Evolutionary conservation across 2,797 vertebrate species (phyloP).

Genomic region (Phaenicophaeus curvirostris): DNA sequence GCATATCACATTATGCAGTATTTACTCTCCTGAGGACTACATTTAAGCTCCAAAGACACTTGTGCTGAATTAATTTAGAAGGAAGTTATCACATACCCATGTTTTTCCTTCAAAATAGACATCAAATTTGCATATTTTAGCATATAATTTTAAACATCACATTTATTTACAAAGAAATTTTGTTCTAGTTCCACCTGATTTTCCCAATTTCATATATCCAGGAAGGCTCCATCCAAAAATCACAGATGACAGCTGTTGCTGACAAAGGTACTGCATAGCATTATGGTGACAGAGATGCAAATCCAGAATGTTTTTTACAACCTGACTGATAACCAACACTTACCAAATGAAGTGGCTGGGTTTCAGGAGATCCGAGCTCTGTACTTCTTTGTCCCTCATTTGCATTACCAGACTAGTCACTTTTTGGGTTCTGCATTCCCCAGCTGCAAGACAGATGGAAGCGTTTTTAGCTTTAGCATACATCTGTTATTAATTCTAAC

Average conservation of each 20-base stretch:
- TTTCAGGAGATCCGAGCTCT: neutral
- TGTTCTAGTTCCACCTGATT: conserved; percentile 6
- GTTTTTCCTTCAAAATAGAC: conserved; percentile 56
- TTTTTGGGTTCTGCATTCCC: neutral
- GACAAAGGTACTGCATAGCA: neutral
- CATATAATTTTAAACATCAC: conserved; percentile 43
- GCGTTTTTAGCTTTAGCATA: neutral
- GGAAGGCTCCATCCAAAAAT: neutral
- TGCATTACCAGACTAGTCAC: neutral
- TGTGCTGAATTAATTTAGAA: conserved; percentile 73
- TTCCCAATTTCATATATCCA: neutral
- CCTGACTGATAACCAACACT: neutral
- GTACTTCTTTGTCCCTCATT: neutral
- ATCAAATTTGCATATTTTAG: conserved; percentile 64
- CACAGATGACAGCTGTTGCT: neutral
- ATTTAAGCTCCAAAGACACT: conserved; percentile 69
- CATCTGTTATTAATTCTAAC: neutral
- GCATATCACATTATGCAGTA: conserved; percentile 56
- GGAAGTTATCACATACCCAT: conserved; percentile 51
- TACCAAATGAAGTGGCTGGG: neutral
- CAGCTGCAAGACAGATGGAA: neutral
- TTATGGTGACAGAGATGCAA: neutral
- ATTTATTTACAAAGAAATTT: conserved; percentile 56
- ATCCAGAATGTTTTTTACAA: neutral
- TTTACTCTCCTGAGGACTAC: conserved; percentile 70